Percentiles rank a stretch among this genome's conserved stretches.
Conservation (phyloP, 2,113 vertebrate species). For the Rana temporaria region DNA sequence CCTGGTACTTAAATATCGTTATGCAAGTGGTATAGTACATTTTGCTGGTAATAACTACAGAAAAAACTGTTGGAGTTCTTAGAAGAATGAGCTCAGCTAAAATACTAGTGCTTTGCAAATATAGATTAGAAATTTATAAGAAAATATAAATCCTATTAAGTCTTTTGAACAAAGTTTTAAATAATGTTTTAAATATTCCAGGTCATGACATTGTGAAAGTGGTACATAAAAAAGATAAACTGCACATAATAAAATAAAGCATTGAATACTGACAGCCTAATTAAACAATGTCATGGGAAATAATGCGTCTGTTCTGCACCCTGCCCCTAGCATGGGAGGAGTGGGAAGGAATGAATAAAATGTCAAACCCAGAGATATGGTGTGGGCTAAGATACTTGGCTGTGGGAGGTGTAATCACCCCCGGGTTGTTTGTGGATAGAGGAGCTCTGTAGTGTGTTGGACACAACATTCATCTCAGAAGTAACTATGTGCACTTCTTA, state of each 20-base stretch:
- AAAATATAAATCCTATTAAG: no score
- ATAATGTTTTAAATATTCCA: no score
- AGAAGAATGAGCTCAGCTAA: no score
- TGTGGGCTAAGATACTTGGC: conserved; percentile 9
- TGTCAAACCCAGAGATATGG: conserved; percentile 32
- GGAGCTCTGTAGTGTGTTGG: background rate
- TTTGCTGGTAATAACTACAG: no score
- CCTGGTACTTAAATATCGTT: no score
- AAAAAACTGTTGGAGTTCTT: no score
- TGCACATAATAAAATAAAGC: background rate
- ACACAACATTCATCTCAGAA: background rate
- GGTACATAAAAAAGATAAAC: background rate
- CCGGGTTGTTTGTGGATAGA: background rate
- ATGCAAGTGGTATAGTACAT: no score
- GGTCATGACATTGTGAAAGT: no score
- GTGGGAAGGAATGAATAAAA: conserved; percentile 21
- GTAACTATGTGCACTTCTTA: background rate
- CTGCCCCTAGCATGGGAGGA: background rate
- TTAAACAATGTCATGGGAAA: conserved; percentile 24
- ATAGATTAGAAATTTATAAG: no score
- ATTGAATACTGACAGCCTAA: conserved; percentile 10
- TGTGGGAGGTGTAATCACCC: conserved; percentile 12
- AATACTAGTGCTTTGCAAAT: no score
- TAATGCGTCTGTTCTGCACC: conserved; percentile 29
- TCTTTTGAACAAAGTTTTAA: no score